phyloP scores from a whole-genome alignment of 2,888 invertebrate species.

The Caenorhabditis becei region DNA sequence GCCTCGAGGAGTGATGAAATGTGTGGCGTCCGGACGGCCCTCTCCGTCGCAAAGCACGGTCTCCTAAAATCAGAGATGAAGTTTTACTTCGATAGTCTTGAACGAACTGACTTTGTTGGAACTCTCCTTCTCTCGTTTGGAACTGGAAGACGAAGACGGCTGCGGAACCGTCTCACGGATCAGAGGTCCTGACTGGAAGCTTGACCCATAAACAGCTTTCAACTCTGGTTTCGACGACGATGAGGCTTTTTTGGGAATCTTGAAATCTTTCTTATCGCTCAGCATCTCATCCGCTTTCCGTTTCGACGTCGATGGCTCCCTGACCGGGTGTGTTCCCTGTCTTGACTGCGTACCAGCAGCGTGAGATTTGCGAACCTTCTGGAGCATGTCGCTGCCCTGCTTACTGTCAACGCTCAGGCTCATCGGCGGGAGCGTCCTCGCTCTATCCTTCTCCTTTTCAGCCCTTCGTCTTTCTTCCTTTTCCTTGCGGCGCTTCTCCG shows the following conservation, averaged over 20 bases:
- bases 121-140: background rate
- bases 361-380: background rate
- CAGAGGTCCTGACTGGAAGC: conserved; percentile 2
- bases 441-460: conserved; percentile 1
- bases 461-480: conserved; percentile 8
- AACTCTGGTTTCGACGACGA: background rate
- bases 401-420: background rate
- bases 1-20: background rate
- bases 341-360: background rate
- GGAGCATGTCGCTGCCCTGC: background rate
- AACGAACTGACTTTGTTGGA: background rate
- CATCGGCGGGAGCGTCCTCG: background rate
- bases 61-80: background rate
- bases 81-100: no score
- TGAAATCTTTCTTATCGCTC: background rate
- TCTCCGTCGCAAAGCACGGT: conserved; percentile 6
- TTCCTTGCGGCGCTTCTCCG: background rate
- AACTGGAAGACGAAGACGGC: background rate
- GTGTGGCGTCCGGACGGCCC: conserved; percentile 14
- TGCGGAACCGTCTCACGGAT: background rate
- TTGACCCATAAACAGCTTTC: background rate
- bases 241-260: conserved; percentile 9
- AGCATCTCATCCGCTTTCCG: conserved; percentile 8
- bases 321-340: background rate
- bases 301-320: background rate